phyloP scores from a whole-genome alignment of 2,888 invertebrate genomes.

The Drosophila austrosaltans region DNA sequence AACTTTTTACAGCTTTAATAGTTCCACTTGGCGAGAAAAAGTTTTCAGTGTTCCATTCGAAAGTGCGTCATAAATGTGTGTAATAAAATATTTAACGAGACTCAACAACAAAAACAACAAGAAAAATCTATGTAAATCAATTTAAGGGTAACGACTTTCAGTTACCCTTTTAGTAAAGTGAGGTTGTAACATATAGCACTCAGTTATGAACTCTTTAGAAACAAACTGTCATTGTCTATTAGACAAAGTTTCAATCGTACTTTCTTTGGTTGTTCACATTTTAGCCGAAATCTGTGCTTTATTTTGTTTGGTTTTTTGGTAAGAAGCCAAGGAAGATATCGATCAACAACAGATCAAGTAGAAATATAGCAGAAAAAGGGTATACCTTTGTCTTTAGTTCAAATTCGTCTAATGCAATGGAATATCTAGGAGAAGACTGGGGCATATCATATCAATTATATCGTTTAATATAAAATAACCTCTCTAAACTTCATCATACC shows the following conservation, averaged over 20 bases:
- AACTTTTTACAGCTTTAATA: conserved; percentile 77
- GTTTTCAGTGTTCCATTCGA: conserved; percentile 62
- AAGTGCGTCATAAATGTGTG: conserved; percentile 77
- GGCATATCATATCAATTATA: too few relatives aligned
- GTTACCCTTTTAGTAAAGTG: neutral
- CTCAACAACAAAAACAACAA: conserved; percentile 34
- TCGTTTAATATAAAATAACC: too few relatives aligned
- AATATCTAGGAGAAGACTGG: too few relatives aligned
- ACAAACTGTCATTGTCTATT: too few relatives aligned
- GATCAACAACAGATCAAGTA: too few relatives aligned
- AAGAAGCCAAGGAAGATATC: too few relatives aligned
- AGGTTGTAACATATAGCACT: too few relatives aligned
- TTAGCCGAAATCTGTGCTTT: neutral
- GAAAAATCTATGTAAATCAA: conserved; percentile 30
- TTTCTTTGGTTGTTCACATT: neutral
- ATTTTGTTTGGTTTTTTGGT: neutral
- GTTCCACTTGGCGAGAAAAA: conserved; percentile 77
- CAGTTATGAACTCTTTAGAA: too few relatives aligned
- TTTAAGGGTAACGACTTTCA: conserved; percentile 18
- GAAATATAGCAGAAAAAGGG: too few relatives aligned
- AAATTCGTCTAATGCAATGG: too few relatives aligned
- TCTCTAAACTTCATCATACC: neutral
- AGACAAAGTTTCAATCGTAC: too few relatives aligned
- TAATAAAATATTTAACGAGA: conserved; percentile 75
- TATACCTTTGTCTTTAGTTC: too few relatives aligned